These are phyloP conservation scores for Anthoptus insignis DNA, from an alignment of 2,888 invertebrate genomes.

Conservation along the genomic window DNA sequence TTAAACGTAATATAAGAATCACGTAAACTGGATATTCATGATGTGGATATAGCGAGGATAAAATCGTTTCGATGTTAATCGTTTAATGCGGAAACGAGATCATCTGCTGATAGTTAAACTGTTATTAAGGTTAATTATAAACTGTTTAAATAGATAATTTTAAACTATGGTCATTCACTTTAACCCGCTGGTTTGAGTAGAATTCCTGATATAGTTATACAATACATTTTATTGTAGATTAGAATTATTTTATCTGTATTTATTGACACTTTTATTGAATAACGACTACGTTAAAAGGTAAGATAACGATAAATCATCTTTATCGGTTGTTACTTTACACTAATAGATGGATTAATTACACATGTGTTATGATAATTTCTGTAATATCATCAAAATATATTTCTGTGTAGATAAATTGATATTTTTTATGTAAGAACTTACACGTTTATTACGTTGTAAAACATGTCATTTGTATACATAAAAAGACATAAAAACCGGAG, in stretches of 20 bases:
- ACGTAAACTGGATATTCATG: not conserved
- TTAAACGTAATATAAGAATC: slow-evolving; percentile 12
- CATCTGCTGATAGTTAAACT: slow-evolving; percentile 28
- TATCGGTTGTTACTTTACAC: slow-evolving; percentile 3
- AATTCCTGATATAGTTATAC: not conserved
- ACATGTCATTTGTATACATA: slow-evolving; percentile 27
- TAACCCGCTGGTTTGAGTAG: too few relatives aligned
- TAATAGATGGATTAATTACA: slow-evolving; percentile 16
- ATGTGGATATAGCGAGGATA: slow-evolving; percentile 5
- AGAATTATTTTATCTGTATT: not conserved
- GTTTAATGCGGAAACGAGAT: slow-evolving; percentile 24
- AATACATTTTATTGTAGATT: not conserved
- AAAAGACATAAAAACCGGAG: not conserved
- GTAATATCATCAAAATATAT: slow-evolving; percentile 19
- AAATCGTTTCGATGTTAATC: slow-evolving; percentile 1
- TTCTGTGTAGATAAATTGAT: not conserved
- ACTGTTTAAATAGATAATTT: slow-evolving; percentile 11
- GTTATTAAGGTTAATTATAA: slow-evolving; percentile 14
- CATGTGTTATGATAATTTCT: slow-evolving; percentile 35
- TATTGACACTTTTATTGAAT: not conserved
- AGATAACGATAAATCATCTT: not conserved
- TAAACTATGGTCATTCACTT: not conserved
- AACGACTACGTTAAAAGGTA: not conserved
- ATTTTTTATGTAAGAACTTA: not conserved
- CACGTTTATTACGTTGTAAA: slow-evolving; percentile 17